Evolutionary conservation across 2,797 vertebrate species (phyloP).

Genomic region (Mormyrops boulengeri): DNA sequence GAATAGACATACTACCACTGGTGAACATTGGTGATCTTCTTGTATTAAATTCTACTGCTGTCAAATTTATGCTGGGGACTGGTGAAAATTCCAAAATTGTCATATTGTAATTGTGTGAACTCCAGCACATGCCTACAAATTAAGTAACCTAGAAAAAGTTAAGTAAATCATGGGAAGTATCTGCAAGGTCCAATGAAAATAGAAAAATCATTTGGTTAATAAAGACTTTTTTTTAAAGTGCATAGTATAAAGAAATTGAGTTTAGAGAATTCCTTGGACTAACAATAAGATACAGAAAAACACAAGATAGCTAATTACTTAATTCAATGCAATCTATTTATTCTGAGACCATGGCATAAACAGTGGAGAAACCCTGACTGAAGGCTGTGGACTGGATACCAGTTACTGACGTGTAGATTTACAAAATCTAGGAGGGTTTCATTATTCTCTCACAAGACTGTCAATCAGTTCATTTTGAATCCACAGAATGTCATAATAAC

Average conservation of each 20-base stretch:
- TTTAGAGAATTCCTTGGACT: not conserved
- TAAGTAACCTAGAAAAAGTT: not conserved
- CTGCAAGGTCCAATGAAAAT: not conserved
- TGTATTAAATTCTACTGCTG: not conserved
- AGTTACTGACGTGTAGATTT: not conserved
- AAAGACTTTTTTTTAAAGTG: not conserved
- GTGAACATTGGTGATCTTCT: not conserved
- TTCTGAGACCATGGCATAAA: not conserved
- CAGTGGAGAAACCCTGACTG: not conserved
- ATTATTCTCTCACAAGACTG: not conserved
- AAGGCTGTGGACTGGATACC: not conserved
- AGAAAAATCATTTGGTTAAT: not conserved
- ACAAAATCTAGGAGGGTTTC: not conserved
- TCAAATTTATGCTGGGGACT: not conserved
- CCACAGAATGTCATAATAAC: not conserved
- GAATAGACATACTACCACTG: not conserved
- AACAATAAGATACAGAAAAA: not conserved
- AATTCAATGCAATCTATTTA: not conserved
- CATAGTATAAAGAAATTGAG: not conserved
- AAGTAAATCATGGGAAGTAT: not conserved
- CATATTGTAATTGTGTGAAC: not conserved
- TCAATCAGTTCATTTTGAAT: not conserved
- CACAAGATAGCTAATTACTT: not conserved
- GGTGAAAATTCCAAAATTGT: not conserved
- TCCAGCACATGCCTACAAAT: not conserved